A percentile compares a stretch with the other conserved stretches of the same genome.
phyloP scores from a whole-genome alignment of 2,797 vertebrate species.

The Platalea minor region DNA sequence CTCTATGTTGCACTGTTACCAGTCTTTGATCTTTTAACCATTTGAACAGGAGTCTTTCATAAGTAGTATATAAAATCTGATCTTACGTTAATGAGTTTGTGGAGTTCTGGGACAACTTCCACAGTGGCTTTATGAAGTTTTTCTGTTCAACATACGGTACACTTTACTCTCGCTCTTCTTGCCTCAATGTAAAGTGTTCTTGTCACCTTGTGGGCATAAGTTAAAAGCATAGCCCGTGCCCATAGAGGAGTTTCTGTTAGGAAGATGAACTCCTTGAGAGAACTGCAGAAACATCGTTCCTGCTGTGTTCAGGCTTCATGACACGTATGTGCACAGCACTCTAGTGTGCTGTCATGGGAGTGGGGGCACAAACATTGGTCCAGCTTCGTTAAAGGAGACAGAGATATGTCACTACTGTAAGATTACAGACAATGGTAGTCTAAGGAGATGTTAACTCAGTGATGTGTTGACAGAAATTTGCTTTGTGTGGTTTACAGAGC shows the following conservation, averaged over 20 bases:
- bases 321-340: rapidly evolving
- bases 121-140: not conserved
- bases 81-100: not conserved
- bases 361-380: rapidly evolving
- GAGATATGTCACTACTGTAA: not conserved
- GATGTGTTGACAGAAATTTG: not conserved
- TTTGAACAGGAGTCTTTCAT: not conserved
- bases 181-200: not conserved
- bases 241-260: not conserved
- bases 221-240: not conserved
- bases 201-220: not conserved
- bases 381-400: not conserved
- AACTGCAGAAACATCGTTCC: not conserved
- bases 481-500: not conserved
- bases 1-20: not conserved
- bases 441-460: not conserved
- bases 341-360: not conserved
- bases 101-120: not conserved
- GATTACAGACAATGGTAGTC: not conserved
- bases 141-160: not conserved
- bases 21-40: conserved; percentile 40
- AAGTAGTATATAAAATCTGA: conserved; percentile 5
- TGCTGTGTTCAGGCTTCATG: not conserved
- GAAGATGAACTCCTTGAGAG: not conserved
- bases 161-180: not conserved